These are phyloP conservation scores for Drosophila testacea DNA, from an alignment of 2,888 invertebrate species.

Conservation along the genomic window DNA sequence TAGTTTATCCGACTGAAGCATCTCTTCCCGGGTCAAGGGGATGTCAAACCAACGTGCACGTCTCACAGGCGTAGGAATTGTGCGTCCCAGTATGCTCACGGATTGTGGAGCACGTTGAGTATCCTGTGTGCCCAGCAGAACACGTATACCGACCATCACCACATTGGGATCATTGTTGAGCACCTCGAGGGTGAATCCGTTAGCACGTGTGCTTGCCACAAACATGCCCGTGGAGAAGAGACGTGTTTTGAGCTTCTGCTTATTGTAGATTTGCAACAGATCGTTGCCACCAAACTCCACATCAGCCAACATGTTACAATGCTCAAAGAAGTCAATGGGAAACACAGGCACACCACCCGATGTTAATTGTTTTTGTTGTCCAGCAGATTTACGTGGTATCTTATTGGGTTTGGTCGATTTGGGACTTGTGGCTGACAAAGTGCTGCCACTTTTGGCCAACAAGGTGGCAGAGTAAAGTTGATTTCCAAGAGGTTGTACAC, in stretches of 20 bases:
- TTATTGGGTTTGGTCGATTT: constrained; percentile 59
- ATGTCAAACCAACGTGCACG: constrained; percentile 98
- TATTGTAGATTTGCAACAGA: constrained; percentile 96
- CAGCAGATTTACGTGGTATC: constrained; percentile 52
- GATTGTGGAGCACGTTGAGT: constrained; percentile 82
- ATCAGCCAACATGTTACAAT: constrained; percentile 95
- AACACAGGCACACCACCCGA: constrained; percentile 88
- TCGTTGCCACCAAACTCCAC: constrained; percentile 98
- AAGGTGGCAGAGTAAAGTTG: constrained; percentile 83
- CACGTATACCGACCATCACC: constrained; percentile 95
- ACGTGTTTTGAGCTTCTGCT: constrained; percentile 96
- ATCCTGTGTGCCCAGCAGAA: constrained; percentile 90
- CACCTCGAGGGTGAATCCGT: constrained; percentile 95
- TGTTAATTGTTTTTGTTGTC: constrained; percentile 85
- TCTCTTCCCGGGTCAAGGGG: constrained; percentile 97
- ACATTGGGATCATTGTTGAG: constrained; percentile 94
- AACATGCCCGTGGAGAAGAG: constrained; percentile 90
- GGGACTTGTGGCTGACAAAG: constrained; percentile 48
- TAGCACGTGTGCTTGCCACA: constrained; percentile 95
- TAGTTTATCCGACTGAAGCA: constrained; percentile 95
- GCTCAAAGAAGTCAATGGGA: constrained; percentile 98
- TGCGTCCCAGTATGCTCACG: constrained; percentile 87
- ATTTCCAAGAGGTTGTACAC: constrained; percentile 86
- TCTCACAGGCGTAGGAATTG: constrained; percentile 89
- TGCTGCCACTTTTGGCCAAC: constrained; percentile 66